phyloP scores from a whole-genome alignment of 2,888 invertebrate genomes.

The Caenorhabditis sp. region DNA sequence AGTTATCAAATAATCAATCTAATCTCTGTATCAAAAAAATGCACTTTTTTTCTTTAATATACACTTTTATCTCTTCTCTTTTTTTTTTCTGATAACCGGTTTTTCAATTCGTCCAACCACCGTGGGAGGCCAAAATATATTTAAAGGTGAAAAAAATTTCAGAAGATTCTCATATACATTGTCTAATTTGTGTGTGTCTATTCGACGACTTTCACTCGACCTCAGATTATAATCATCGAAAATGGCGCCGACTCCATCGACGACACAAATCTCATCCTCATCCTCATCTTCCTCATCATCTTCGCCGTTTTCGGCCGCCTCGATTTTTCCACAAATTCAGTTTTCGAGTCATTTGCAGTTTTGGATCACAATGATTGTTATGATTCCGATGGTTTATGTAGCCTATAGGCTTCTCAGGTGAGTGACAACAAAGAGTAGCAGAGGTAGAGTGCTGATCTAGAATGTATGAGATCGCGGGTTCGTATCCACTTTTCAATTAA shows the following conservation, averaged over 20 bases:
- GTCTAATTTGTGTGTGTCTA: background rate
- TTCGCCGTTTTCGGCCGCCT: conserved; percentile 11
- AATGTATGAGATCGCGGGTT: too few relatives aligned
- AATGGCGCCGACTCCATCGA: conserved; percentile 38
- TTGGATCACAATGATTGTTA: conserved; percentile 35
- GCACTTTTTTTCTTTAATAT: background rate
- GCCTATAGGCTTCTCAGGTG: conserved; percentile 50
- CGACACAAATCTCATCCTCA: too few relatives aligned
- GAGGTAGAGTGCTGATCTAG: too few relatives aligned
- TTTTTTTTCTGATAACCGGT: background rate
- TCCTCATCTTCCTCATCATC: conserved; percentile 12
- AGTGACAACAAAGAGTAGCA: background rate
- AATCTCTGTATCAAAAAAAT: background rate
- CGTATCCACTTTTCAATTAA: too few relatives aligned
- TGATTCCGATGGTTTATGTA: conserved; percentile 43
- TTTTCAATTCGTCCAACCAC: background rate
- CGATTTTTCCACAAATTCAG: background rate
- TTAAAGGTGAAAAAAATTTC: too few relatives aligned
- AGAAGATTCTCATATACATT: background rate
- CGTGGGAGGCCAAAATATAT: background rate
- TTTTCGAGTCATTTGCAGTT: conserved; percentile 3
- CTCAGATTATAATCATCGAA: background rate
- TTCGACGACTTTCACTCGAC: background rate
- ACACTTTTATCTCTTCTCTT: background rate
- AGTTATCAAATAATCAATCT: background rate